Evolutionary conservation across 1,140 invertebrate genomes (phyloP).

Genomic region (Drosophila tristis): DNA sequence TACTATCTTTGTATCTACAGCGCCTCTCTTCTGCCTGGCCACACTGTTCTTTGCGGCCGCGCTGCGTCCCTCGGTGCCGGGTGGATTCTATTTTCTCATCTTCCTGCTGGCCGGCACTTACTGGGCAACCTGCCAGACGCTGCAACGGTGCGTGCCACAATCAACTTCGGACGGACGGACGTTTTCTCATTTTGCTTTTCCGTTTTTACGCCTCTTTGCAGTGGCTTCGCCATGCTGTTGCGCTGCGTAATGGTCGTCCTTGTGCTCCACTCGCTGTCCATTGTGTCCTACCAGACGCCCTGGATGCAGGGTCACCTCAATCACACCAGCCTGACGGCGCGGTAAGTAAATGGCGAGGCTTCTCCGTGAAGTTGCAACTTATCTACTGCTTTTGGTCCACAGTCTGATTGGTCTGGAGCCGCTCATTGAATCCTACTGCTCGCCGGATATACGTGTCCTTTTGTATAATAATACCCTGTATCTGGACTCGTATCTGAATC

Average conservation of each 20-base stretch:
- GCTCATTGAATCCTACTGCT: slow-evolving; percentile 85
- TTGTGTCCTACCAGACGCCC: slow-evolving; percentile 95
- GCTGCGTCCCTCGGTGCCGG: slow-evolving; percentile 91
- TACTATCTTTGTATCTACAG: slow-evolving; percentile 81
- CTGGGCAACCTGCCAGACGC: slow-evolving; percentile 93
- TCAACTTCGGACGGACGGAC: slow-evolving; percentile 18
- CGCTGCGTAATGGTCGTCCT: slow-evolving; percentile 90
- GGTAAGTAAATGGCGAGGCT: slow-evolving; percentile 83
- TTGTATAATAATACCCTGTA: slow-evolving; percentile 86
- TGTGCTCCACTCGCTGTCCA: slow-evolving; percentile 89
- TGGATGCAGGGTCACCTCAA: slow-evolving; percentile 90
- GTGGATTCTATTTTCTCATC: slow-evolving; percentile 93
- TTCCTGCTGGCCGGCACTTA: slow-evolving; percentile 94
- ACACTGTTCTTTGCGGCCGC: slow-evolving; percentile 91
- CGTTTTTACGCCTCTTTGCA: slow-evolving; percentile 43
- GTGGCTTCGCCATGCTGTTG: slow-evolving; percentile 90
- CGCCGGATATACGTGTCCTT: slow-evolving; percentile 87
- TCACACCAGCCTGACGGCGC: slow-evolving; percentile 88
- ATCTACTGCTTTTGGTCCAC: slow-evolving; percentile 55
- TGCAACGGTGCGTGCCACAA: slow-evolving; percentile 85
- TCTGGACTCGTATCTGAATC: slow-evolving; percentile 91
- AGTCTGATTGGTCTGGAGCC: slow-evolving; percentile 90
- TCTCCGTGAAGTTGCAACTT: background rate
- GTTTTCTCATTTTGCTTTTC: slow-evolving; percentile 29
- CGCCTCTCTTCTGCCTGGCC: slow-evolving; percentile 89